Percentiles rank a stretch among this genome's conserved stretches.
These are phyloP conservation scores for Aplysina aerophoba DNA, from an alignment of 37 sponge, comb jelly and placozoan genomes.

Conservation along the genomic window DNA sequence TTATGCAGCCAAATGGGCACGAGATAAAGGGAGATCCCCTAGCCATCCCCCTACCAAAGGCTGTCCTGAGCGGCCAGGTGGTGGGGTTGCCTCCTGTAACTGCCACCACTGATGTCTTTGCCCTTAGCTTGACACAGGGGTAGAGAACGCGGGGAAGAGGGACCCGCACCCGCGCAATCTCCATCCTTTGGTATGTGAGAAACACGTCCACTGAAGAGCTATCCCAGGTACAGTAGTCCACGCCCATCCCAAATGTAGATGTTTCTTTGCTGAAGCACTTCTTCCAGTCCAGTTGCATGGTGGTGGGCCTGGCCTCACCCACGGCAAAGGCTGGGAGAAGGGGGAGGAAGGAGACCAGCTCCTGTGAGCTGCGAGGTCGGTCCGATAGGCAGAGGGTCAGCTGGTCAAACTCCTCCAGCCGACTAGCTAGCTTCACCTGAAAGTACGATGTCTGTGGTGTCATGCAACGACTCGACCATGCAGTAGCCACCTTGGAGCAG, in stretches of 20 bases:
- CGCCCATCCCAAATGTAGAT: neutral
- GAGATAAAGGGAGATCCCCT: conserved; percentile 18
- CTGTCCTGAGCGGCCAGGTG: conserved; percentile 28
- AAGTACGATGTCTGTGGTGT: conserved; percentile 6
- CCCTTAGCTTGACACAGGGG: neutral
- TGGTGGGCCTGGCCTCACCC: too few species aligned
- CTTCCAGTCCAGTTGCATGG: neutral
- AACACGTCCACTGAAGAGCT: neutral
- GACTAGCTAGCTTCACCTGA: neutral
- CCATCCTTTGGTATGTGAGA: neutral
- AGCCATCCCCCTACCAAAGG: conserved; percentile 55
- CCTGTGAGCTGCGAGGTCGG: neutral
- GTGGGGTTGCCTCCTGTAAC: conserved; percentile 33
- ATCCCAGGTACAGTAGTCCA: neutral
- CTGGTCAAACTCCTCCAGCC: neutral
- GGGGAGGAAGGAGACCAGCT: neutral
- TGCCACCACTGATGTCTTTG: neutral
- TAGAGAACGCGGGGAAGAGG: neutral
- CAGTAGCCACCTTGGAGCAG: neutral
- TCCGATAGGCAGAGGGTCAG: neutral
- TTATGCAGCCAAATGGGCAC: neutral
- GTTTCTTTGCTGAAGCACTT: neutral
- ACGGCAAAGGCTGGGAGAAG: neutral
- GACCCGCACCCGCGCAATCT: neutral
- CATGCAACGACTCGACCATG: neutral